Percentiles rank a stretch among this genome's conserved stretches.
phyloP scores from a whole-genome alignment of 1,140 invertebrate genomes.

The Neuroterus valhalla region DNA sequence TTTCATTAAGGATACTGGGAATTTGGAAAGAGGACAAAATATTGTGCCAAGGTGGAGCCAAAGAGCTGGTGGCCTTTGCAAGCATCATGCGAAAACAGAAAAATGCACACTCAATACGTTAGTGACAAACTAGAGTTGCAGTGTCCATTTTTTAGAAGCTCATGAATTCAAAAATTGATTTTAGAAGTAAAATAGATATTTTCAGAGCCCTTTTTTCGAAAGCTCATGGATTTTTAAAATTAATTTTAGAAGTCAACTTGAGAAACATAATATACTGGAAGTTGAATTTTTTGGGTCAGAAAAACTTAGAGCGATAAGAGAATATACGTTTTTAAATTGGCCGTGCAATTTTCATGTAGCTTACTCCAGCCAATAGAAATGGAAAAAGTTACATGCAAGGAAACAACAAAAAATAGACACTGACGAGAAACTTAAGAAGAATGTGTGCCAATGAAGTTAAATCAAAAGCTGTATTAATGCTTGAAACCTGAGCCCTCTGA shows the following conservation, averaged over 20 bases:
- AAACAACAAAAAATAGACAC: conserved; percentile 58
- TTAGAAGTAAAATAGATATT: no score
- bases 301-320: no score
- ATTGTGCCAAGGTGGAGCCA: conserved; percentile 72
- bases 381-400: conserved; percentile 15
- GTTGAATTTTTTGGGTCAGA: neutral
- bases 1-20: conserved; percentile 22
- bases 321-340: neutral
- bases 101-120: conserved; percentile 67
- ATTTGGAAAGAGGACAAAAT: conserved; percentile 47
- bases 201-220: conserved; percentile 61
- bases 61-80: conserved; percentile 70
- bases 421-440: conserved; percentile 42
- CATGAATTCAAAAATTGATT: neutral
- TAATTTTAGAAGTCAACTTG: no score
- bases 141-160: conserved; percentile 59
- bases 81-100: conserved; percentile 71
- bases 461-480: conserved; percentile 34
- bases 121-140: conserved; percentile 60
- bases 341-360: conserved; percentile 43
- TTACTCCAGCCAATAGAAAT: conserved; percentile 35
- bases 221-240: neutral
- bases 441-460: neutral
- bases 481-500: neutral
- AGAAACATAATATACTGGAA: no score